Evolutionary conservation across 2,113 vertebrate genomes (phyloP), one percentile per base, ranked within the genome.

Genomic region (Philantomba maxwellii): DNA sequence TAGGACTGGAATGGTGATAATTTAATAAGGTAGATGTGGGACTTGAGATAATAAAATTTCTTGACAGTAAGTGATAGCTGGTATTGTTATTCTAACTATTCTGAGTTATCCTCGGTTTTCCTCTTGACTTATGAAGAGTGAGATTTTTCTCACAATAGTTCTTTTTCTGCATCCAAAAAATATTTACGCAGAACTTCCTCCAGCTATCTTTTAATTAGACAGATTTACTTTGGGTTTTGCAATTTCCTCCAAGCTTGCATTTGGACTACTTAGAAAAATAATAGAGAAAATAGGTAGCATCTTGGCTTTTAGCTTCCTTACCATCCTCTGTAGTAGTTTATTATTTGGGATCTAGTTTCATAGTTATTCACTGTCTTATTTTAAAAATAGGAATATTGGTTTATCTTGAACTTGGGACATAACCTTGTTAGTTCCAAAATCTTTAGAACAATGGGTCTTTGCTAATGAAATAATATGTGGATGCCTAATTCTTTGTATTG

Each of bases 231-330:
- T 66, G 47, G 25, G 43, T 85, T 95, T 94, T 96, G 88, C 88
- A 49, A 28, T 96, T 95, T 57, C 66, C 33, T 53, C 47, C 30
- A 78, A 51, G n/a, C 96, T 96, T 97, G 23, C 51, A 91, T 95
- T 92, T 95, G 55, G 33, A 73, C 53, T 84, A 60, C 58, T 87
- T 43, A 85, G 91, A 93, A 96, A 73, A 89, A 70, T 36, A n/a
- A 17, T 64, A 96, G 43, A 84, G 57, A 97, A 87, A 93, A n/a
- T 43, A 90, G 6, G 10, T 81, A 25, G 5, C 58, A 62, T 92
- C 25, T 93, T 87, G n/a, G 23, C 95, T 87, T 80, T 93, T 39
- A 25, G 10, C 73, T 86, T 78, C 58, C 15, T 9, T 78, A 84
- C 28, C 55, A 75, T 93, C 39, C 62, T 86, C 45, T 85, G 10